Base-by-base conservation (phyloP, 2,888 invertebrate species). In the Griposia aprilina region DNA sequence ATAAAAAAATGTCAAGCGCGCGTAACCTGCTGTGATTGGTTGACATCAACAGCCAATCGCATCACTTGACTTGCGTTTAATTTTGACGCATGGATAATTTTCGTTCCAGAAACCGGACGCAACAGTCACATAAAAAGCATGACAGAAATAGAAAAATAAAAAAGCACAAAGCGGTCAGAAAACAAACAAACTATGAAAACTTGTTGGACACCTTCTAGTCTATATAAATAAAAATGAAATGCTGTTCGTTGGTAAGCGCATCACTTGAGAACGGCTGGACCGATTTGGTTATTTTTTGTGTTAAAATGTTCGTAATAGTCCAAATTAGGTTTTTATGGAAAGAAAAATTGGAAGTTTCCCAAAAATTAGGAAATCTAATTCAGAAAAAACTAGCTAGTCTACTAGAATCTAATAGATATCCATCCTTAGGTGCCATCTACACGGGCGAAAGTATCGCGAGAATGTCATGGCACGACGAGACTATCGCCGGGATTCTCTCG, bases 11-110 rank as follows among this genome's bases (percentile, higher is more conserved):
- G 10, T 20, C 26, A 20, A 66, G 26, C 3, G 17, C 45, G 11
- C 11, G 26, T 7, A 17, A 36, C 4, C 11, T 36, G 36, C 69
- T 69, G 17, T 69, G n/a, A 69, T 69, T 57, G 11, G n/a, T 69
- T 69, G 36, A 36, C 11, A 36, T 69, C 36, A 36, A 36, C 11
- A 57, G 36, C 17, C 68, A 30, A 52, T 52, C 8, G 36, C 62
- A 36, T 20, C 23, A 11, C 6, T 36, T 62, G 20, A 62, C 20
- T 62, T 23, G 62, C 36, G 23, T 50, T 68, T n/a, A 55, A 68
- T 57, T 36, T 57, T 36, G 36, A 69, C n/a, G n/a, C 36, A n/a
- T 17, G 23, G 68, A 36, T 57, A 69, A 69, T 69, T 57, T 69
- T 69, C 36, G 36, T 69, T 57, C 68, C 36, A 57, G 57, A 57